Evolutionary conservation across 1,140 invertebrate species (phyloP).

Genomic region (Rhyzopertha dominica): DNA sequence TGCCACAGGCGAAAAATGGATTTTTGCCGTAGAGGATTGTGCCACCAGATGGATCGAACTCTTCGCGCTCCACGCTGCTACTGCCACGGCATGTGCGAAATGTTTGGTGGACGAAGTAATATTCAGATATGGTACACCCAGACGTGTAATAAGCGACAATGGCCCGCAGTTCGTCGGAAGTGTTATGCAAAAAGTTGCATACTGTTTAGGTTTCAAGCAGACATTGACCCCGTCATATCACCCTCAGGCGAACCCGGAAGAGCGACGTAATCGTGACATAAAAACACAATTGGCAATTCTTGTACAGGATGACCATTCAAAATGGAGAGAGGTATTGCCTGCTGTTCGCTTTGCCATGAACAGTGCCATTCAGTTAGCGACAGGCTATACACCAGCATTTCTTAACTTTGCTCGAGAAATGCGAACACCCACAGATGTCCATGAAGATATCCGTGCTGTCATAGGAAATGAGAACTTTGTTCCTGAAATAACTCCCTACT

Average conservation of each 20-base stretch:
- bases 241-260: conserved; percentile 40
- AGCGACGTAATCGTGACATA: conserved; percentile 40
- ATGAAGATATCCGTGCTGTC: background rate
- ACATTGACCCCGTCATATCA: conserved; percentile 34
- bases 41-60: conserved; percentile 7
- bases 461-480: background rate
- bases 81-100: no score
- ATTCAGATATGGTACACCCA: conserved; percentile 6
- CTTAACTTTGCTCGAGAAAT: conserved; percentile 40
- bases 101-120: no score
- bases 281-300: conserved; percentile 38
- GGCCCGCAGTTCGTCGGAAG: conserved; percentile 3
- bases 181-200: conserved; percentile 33
- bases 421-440: conserved; percentile 12
- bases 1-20: conserved; percentile 3
- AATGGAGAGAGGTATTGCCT: conserved; percentile 42
- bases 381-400: conserved; percentile 42
- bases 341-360: conserved; percentile 44
- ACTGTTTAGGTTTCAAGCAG: conserved; percentile 30
- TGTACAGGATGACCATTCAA: conserved; percentile 33
- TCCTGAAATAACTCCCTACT: background rate
- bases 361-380: conserved; percentile 38
- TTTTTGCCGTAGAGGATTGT: conserved; percentile 8
- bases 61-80: conserved; percentile 1
- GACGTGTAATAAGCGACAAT: conserved; percentile 5